Evolutionary conservation across 2,888 invertebrate species (phyloP).

Genomic region (Amphipyra tragopoginis): DNA sequence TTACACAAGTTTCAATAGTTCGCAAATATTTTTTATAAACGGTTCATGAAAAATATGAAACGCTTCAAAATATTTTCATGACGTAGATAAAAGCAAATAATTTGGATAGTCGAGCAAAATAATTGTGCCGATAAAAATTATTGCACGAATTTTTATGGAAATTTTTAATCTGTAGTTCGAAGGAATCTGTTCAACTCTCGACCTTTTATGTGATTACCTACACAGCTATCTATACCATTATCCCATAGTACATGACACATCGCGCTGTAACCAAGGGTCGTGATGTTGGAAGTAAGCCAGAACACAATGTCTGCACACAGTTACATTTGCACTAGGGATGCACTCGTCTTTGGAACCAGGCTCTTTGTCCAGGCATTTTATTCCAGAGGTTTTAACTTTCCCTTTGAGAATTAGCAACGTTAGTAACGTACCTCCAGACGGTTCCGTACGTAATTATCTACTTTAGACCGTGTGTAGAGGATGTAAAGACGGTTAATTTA

Average conservation of each 20-base stretch:
- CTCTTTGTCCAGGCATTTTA: conserved; percentile 49
- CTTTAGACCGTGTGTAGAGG: conserved; percentile 33
- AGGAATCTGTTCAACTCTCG: conserved; percentile 8
- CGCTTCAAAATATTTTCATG: no score
- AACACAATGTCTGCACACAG: conserved; percentile 79
- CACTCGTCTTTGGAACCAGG: conserved; percentile 54
- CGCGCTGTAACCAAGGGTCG: conserved; percentile 72
- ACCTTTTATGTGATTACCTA: conserved; percentile 41
- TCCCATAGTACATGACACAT: conserved; percentile 62
- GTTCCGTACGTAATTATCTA: conserved; percentile 41
- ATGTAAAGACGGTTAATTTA: conserved; percentile 49
- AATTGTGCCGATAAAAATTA: conserved; percentile 5
- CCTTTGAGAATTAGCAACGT: conserved; percentile 47
- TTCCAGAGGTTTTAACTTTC: conserved; percentile 37
- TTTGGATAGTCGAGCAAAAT: conserved; percentile 6
- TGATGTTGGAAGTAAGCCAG: conserved; percentile 80
- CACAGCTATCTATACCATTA: conserved; percentile 53
- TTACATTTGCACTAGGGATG: conserved; percentile 76
- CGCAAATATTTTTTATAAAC: not conserved
- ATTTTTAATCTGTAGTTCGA: not conserved
- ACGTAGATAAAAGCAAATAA: no score
- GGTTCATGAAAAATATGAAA: no score
- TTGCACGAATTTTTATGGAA: not conserved
- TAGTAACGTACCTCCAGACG: conserved; percentile 10
- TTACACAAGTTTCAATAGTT: conserved; percentile 16